Conservation (phyloP, 2,113 vertebrate genomes). For the Bubo blakistoni region DNA sequence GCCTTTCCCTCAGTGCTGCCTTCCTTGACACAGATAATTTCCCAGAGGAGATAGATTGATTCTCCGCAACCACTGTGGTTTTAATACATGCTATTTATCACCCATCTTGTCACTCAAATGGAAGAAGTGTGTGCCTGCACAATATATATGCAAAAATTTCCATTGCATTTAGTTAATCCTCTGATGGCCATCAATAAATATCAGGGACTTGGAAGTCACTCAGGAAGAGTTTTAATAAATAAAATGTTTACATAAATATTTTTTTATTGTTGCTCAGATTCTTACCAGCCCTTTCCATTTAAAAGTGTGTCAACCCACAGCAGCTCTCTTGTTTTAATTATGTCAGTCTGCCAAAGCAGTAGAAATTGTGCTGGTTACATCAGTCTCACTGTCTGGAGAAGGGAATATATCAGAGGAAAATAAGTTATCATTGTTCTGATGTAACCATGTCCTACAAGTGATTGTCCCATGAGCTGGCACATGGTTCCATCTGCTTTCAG, state of each 20-base stretch:
- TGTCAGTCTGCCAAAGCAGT: background rate
- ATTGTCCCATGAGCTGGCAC: background rate
- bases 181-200: background rate
- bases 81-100: slow-evolving; percentile 36
- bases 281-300: background rate
- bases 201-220: background rate
- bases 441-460: background rate
- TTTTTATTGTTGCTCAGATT: background rate
- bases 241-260: background rate
- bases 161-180: background rate
- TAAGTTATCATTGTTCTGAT: background rate
- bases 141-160: background rate
- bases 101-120: background rate
- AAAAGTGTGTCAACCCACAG: background rate
- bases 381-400: background rate
- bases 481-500: rapidly evolving
- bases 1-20: background rate
- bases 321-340: background rate
- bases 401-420: background rate
- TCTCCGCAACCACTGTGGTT: background rate
- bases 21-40: slow-evolving; percentile 8
- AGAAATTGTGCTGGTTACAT: background rate
- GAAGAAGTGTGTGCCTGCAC: background rate
- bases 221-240: background rate
- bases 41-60: slow-evolving; percentile 47